These are phyloP conservation scores for Zoanthus sociatus DNA, from an alignment of 92 coral and sea anemone species.

Conservation along the genomic window DNA sequence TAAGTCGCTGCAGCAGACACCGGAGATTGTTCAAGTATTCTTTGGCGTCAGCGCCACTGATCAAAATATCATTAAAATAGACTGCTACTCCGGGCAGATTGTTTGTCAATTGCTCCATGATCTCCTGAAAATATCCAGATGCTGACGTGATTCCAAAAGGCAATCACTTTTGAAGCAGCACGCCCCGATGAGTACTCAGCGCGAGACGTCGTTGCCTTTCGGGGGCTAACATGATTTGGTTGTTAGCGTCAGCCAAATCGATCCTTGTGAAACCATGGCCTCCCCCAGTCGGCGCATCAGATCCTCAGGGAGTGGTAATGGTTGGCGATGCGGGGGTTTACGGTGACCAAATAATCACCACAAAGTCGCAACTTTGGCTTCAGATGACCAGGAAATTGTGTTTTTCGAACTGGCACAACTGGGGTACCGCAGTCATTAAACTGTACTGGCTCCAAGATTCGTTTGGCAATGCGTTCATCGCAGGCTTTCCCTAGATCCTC, in stretches of 20 bases:
- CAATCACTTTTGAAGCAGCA: slow-evolving; percentile 28
- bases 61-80: slow-evolving; percentile 40
- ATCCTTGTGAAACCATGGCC: slow-evolving; percentile 58
- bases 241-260: slow-evolving; percentile 61
- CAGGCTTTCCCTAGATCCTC: slow-evolving; percentile 7
- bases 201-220: slow-evolving; percentile 35
- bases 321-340: slow-evolving; percentile 55
- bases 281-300: slow-evolving; percentile 34
- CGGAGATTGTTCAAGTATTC: slow-evolving; percentile 28
- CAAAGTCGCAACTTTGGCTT: slow-evolving; percentile 16
- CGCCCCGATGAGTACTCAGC: slow-evolving; percentile 43
- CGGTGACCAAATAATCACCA: slow-evolving; percentile 35
- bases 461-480: slow-evolving; percentile 16
- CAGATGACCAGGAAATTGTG: not conserved
- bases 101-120: slow-evolving; percentile 33
- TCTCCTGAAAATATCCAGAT: slow-evolving; percentile 42
- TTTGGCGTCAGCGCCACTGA: slow-evolving; percentile 20
- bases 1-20: slow-evolving; percentile 14
- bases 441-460: slow-evolving; percentile 20
- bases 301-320: slow-evolving; percentile 45
- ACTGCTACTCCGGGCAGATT: slow-evolving; percentile 34
- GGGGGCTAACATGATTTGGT: slow-evolving; percentile 45
- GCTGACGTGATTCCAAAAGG: slow-evolving; percentile 50
- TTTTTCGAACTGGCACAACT: slow-evolving; percentile 31
- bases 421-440: slow-evolving; percentile 27